Conservation (phyloP, 2,797 vertebrate species). For the Poeciliopsis gracilis region DNA sequence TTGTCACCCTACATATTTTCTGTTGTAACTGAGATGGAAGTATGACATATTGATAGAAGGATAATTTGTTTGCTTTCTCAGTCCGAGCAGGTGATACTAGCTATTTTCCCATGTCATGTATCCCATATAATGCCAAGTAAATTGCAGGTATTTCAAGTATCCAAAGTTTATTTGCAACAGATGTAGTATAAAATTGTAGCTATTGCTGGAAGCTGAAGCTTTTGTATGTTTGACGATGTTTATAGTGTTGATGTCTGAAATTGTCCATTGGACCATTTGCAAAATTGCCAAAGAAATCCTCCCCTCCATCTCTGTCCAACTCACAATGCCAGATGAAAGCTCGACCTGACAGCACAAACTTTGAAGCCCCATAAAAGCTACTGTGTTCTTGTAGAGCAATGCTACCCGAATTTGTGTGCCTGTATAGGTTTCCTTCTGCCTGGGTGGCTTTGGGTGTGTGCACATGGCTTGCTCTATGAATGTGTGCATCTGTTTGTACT, state of each 20-base stretch:
- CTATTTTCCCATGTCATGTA: not conserved
- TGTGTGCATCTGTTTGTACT: conserved; percentile 72
- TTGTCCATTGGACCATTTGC: conserved; percentile 14
- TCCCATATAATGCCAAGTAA: not conserved
- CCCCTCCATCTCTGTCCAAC: conserved; percentile 26
- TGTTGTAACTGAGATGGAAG: not conserved
- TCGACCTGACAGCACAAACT: conserved; percentile 40
- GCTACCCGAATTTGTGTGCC: conserved; percentile 18
- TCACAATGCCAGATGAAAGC: conserved; percentile 47
- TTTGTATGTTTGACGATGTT: not conserved
- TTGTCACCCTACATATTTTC: conserved; percentile 51
- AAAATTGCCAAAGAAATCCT: conserved; percentile 29
- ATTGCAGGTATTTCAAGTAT: not conserved
- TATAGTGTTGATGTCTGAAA: conserved; percentile 9
- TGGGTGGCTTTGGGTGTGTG: conserved; percentile 40
- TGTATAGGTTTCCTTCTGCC: conserved; percentile 29
- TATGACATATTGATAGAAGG: conserved; percentile 17
- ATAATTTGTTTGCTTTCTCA: conserved; percentile 29
- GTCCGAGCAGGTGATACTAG: not conserved
- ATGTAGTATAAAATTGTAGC: not conserved
- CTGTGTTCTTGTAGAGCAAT: conserved; percentile 47
- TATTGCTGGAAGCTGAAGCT: not conserved
- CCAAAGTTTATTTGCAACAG: not conserved
- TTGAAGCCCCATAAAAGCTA: conserved; percentile 34
- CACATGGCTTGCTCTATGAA: conserved; percentile 41